Evolutionary conservation across 2,113 vertebrate genomes (phyloP).

Genomic region (Tautogolabrus adspersus): DNA sequence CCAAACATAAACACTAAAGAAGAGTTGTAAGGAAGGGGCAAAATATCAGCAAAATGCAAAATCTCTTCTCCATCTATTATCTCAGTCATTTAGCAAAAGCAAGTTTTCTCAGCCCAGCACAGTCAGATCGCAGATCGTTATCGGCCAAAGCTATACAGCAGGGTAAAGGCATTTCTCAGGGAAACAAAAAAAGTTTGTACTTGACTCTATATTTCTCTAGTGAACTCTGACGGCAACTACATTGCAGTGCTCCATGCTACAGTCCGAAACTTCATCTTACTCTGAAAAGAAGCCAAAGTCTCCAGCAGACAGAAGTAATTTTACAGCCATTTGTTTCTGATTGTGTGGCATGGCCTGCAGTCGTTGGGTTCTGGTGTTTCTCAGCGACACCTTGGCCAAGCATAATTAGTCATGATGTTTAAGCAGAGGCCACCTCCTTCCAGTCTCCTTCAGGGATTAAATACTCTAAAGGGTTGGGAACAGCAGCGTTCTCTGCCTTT

Average conservation of each 20-base stretch:
- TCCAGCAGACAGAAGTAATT: constrained; percentile 41
- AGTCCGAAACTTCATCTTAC: neutral
- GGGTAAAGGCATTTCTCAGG: neutral
- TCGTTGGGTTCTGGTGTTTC: constrained; percentile 72
- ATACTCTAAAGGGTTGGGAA: constrained; percentile 40
- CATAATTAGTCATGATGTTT: constrained; percentile 75
- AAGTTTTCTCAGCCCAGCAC: too few relatives aligned
- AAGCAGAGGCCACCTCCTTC: constrained; percentile 59
- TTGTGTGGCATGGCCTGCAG: constrained; percentile 65
- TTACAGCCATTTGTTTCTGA: constrained; percentile 69
- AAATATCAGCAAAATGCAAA: too few relatives aligned
- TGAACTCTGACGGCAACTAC: constrained; percentile 33
- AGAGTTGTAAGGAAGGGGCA: too few relatives aligned
- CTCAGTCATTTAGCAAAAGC: too few relatives aligned
- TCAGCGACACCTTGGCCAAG: constrained; percentile 78
- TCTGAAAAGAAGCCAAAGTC: constrained; percentile 40
- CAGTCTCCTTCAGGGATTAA: constrained; percentile 45
- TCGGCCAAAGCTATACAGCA: neutral
- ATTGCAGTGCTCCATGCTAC: constrained; percentile 3
- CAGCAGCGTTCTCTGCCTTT: constrained; percentile 18
- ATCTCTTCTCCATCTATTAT: too few relatives aligned
- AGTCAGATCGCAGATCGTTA: neutral
- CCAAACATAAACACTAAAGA: too few relatives aligned
- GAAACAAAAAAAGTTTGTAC: neutral
- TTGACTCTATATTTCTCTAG: constrained; percentile 33